phyloP scores from a whole-genome alignment of 2,888 invertebrate genomes.

The Mythimna lalbum region DNA sequence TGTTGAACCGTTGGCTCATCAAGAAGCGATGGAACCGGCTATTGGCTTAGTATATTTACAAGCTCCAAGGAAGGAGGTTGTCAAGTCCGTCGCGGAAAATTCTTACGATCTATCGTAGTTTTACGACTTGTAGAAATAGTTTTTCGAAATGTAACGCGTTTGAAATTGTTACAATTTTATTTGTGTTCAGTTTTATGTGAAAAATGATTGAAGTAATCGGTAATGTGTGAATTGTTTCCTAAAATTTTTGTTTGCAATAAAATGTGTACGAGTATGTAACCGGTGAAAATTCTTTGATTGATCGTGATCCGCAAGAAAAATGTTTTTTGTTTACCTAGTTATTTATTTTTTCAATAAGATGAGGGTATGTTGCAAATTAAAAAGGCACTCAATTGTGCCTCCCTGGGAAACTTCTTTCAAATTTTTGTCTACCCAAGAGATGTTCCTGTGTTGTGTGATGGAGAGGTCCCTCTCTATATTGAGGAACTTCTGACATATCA shows the following conservation, averaged over 20 bases:
- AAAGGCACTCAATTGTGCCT: not conserved
- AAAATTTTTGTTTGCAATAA: conserved; percentile 9
- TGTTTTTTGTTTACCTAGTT: not conserved
- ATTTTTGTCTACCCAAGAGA: no score
- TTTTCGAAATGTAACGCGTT: conserved; percentile 52
- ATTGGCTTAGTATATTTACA: conserved; percentile 26
- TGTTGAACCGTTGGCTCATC: conserved; percentile 16
- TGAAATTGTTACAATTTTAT: conserved; percentile 30
- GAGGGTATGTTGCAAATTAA: conserved; percentile 1
- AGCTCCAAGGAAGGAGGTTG: conserved; percentile 17
- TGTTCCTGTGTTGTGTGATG: no score
- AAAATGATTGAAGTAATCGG: conserved; percentile 71
- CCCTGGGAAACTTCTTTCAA: not conserved
- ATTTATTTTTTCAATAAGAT: not conserved
- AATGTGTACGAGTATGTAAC: not conserved
- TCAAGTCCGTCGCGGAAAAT: conserved; percentile 19
- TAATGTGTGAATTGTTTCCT: conserved; percentile 54
- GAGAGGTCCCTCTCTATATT: no score
- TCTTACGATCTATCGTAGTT: conserved; percentile 34
- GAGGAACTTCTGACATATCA: no score
- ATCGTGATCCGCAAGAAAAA: not conserved
- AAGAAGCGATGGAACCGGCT: conserved; percentile 19
- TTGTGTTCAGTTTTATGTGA: conserved; percentile 54
- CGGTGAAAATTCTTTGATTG: not conserved
- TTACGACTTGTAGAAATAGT: conserved; percentile 39